Base-by-base conservation (phyloP, 1,140 invertebrate species). In the Penaeus japonicus region DNA sequence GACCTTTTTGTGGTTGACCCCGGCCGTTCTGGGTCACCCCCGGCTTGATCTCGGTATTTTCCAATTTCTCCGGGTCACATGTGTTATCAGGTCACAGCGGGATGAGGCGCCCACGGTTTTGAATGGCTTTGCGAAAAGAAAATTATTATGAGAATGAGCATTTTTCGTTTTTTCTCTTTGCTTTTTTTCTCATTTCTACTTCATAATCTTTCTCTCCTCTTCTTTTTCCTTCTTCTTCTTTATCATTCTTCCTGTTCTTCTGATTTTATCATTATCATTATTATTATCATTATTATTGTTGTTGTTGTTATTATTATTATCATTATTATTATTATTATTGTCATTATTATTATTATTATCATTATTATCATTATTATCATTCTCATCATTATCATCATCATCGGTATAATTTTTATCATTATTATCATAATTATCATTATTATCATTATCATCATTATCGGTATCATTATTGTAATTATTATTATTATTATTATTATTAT, bases 21-120 rank as follows among this genome's bases (percentile, higher is more conserved):
- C 27, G 35, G 65, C 2, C 53, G 20, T 24, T 15, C 62, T 75
- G 65, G 79, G 30, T 24, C 39, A 10, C 54, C 30, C 47, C 7
- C 4, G 47, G 47, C 47, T 47, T 47, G 47, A 10, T 62, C 39
- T 30, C 77, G 84, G 84, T 55, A 85, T 85, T 85, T 85, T 77
- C 73, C 32, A 78, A 85, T 78, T 85, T 85, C 73, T 57, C 18
- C n/a, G 24, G 84, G 70, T 57, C 70, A 85, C 70, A 85, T 85
- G 70, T 75, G 84, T 85, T 85, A 78, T 85, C 70, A 59, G 18
- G 27, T 24, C 24, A 47, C 7, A 18, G 32, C 65, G 54, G 65
- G 55, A 24, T 18, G 62, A 24, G 62, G 53, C 22, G 39, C 10
- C 4, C 0, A 77, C 39, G 39, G 22, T 54, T 47, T 54, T 47